A percentile compares a stretch with the other conserved stretches of the same genome.
phyloP scores from a whole-genome alignment of 2,113 vertebrate genomes.

The Thermophis baileyi region DNA sequence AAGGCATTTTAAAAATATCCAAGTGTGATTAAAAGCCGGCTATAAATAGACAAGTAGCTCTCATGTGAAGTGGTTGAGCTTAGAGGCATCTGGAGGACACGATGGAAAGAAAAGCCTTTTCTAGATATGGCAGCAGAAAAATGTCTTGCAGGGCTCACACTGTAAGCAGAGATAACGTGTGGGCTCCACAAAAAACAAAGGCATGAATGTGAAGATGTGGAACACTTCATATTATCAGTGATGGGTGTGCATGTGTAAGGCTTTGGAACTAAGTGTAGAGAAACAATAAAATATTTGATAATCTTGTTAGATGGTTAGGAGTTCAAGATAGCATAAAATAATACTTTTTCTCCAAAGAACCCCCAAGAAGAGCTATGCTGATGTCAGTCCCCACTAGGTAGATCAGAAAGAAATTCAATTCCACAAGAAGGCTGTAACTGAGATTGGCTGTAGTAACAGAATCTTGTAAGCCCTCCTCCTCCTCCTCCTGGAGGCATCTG shows the following conservation, averaged over 20 bases:
- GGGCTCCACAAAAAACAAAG: background rate
- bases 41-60: slow-evolving; percentile 58
- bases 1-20: slow-evolving; percentile 47
- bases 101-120: slow-evolving; percentile 21
- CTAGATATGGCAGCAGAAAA: slow-evolving; percentile 14
- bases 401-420: background rate
- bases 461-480: background rate
- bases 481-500: background rate
- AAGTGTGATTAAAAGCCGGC: slow-evolving; percentile 19
- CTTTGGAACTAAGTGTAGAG: background rate
- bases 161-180: background rate
- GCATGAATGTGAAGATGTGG: slow-evolving; percentile 13
- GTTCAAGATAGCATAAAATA: background rate
- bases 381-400: background rate
- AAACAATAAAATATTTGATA: background rate
- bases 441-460: background rate
- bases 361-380: background rate
- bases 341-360: background rate
- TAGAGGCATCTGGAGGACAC: slow-evolving; percentile 33
- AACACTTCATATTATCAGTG: background rate
- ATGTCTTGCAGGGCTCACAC: background rate
- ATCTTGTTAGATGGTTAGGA: background rate
- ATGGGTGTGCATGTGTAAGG: background rate
- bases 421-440: background rate
- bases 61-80: slow-evolving; percentile 19